Conservation (phyloP, 2,113 vertebrate genomes). For the Siniperca chuatsi region DNA sequence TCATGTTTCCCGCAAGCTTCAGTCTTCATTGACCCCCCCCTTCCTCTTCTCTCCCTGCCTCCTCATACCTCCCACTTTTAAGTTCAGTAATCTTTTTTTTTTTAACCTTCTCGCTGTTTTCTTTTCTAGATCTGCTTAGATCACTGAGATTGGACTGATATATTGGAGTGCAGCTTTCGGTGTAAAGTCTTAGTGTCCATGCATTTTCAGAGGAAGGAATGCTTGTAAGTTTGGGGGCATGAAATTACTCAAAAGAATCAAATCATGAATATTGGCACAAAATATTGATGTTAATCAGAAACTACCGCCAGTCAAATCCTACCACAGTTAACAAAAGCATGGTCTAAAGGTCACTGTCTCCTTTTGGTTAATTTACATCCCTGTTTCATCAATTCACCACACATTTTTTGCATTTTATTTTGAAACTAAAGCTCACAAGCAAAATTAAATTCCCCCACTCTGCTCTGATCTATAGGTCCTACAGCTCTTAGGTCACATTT, state of each 20-base stretch:
- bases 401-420: neutral
- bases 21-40: neutral
- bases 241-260: neutral
- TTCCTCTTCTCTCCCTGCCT: too few species aligned
- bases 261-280: neutral
- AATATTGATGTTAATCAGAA: neutral
- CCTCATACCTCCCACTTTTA: too few species aligned
- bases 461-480: neutral
- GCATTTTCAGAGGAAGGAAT: neutral
- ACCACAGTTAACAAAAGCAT: neutral
- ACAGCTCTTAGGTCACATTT: neutral
- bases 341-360: neutral
- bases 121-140: neutral
- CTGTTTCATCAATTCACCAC: neutral
- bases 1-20: slow-evolving; percentile 29
- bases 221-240: neutral
- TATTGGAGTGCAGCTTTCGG: neutral
- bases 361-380: neutral
- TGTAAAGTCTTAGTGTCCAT: neutral
- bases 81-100: neutral
- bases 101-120: too few species aligned
- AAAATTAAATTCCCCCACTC: neutral
- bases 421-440: neutral
- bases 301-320: neutral
- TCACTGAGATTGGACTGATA: neutral